phyloP scores from a whole-genome alignment of 2,888 invertebrate genomes.

The Melipona beecheii region DNA sequence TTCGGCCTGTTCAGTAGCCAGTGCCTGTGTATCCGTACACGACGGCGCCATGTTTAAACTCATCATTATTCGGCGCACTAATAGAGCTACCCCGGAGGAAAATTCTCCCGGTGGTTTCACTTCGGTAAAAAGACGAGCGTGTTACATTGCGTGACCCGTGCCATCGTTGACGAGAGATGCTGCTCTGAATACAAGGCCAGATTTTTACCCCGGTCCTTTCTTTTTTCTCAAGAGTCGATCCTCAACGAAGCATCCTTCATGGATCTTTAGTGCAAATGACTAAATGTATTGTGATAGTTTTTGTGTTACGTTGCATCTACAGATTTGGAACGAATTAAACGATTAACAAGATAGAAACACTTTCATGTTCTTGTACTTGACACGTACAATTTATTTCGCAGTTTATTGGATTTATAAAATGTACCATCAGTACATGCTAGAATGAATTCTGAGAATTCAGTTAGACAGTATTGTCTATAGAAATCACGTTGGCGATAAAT shows the following conservation, averaged over 20 bases:
- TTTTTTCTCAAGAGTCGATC: not conserved
- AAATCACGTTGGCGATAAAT: constrained; percentile 7
- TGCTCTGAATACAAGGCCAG: constrained; percentile 15
- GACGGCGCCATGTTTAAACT: constrained; percentile 76
- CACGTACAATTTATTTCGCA: too few species aligned
- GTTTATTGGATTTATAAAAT: not conserved
- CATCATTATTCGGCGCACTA: constrained; percentile 75
- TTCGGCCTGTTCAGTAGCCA: constrained; percentile 58
- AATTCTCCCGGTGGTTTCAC: constrained; percentile 56
- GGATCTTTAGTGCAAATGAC: not conserved
- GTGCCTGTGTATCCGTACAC: constrained; percentile 67
- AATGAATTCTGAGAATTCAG: too few species aligned
- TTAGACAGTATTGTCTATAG: too few species aligned
- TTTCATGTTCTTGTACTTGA: too few species aligned
- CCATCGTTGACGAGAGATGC: constrained; percentile 21
- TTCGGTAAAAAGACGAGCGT: constrained; percentile 61
- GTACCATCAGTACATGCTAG: too few species aligned
- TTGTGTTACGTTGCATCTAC: not conserved
- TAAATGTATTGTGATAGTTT: not conserved
- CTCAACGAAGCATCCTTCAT: not conserved
- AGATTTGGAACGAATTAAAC: too few species aligned
- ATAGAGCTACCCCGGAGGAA: constrained; percentile 64
- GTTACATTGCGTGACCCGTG: constrained; percentile 26
- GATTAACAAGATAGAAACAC: too few species aligned
- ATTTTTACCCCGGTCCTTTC: not conserved